Percentiles rank a stretch among this genome's conserved stretches.
phyloP scores from a whole-genome alignment of 1,140 invertebrate genomes.

The Drosophila ironensis region DNA sequence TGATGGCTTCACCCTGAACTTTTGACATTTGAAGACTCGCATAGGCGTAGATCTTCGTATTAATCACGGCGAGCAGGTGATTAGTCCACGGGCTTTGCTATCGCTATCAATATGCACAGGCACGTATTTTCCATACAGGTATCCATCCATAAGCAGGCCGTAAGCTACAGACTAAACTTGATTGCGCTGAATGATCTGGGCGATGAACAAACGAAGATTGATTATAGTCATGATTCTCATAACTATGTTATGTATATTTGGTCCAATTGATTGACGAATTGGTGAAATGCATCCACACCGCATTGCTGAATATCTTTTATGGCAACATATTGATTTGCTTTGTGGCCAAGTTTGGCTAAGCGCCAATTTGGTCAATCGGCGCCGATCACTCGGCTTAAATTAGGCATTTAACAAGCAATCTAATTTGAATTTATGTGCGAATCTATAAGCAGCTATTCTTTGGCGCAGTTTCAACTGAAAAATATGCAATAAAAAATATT shows the following conservation, averaged over 20 bases:
- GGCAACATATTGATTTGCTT: constrained; percentile 9
- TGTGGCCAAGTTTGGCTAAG: constrained; percentile 29
- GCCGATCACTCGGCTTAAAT: constrained; percentile 6
- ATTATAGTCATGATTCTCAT: constrained; percentile 18
- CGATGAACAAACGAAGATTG: constrained; percentile 7
- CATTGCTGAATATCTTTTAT: constrained; percentile 21
- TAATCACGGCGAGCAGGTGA: constrained; percentile 73
- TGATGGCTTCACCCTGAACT: constrained; percentile 74
- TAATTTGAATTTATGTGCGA: constrained; percentile 23
- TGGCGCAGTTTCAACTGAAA: not conserved
- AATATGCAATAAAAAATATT: constrained; percentile 12
- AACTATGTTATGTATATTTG: not conserved
- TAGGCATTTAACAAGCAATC: constrained; percentile 14
- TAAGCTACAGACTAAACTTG: too few species aligned
- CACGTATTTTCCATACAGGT: constrained; percentile 15
- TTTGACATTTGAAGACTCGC: constrained; percentile 56
- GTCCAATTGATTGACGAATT: constrained; percentile 19
- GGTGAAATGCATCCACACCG: constrained; percentile 17
- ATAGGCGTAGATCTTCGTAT: constrained; percentile 53
- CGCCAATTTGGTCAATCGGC: constrained; percentile 16
- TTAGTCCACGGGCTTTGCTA: constrained; percentile 55
- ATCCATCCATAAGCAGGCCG: not conserved
- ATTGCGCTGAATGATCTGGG: not conserved
- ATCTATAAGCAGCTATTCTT: not conserved
- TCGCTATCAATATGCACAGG: constrained; percentile 42